These are phyloP conservation scores for Lithophane leautieri DNA, from an alignment of 2,888 invertebrate genomes.

Conservation along the genomic window DNA sequence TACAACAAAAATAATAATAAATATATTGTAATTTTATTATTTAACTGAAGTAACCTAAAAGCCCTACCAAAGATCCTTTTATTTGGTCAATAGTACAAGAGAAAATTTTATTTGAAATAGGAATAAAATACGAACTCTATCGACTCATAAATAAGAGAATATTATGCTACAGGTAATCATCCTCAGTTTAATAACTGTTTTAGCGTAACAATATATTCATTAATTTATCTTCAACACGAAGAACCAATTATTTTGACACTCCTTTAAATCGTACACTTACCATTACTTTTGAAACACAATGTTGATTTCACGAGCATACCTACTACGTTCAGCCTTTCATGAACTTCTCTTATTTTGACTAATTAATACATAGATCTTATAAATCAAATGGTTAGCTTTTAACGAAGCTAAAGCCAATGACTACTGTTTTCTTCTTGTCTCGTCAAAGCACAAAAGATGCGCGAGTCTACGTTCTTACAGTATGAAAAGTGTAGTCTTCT, in stretches of 20 bases:
- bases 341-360: conserved; percentile 47
- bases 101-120: neutral
- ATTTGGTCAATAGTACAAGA: conserved; percentile 45
- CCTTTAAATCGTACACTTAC: conserved; percentile 86
- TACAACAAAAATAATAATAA: conserved; percentile 53
- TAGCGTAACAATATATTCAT: conserved; percentile 68
- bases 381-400: conserved; percentile 45
- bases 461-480: conserved; percentile 16
- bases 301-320: conserved; percentile 82
- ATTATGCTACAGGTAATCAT: conserved; percentile 47
- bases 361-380: conserved; percentile 43
- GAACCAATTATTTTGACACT: conserved; percentile 85
- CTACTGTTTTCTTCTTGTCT: conserved; percentile 23
- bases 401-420: conserved; percentile 37
- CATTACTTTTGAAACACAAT: conserved; percentile 77
- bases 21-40: conserved; percentile 50
- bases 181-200: conserved; percentile 53
- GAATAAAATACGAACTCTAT: conserved; percentile 8
- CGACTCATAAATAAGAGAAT: conserved; percentile 58
- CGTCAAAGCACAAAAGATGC: conserved; percentile 33
- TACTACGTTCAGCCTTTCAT: conserved; percentile 68
- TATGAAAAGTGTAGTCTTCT: conserved; percentile 24
- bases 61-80: conserved; percentile 56
- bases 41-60: conserved; percentile 47
- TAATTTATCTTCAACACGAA: conserved; percentile 78